Evolutionary conservation across 37 sponge, comb jelly and placozoan species (phyloP), one percentile per base, ranked within the genome.

Genomic region (Haliclona indistincta): DNA sequence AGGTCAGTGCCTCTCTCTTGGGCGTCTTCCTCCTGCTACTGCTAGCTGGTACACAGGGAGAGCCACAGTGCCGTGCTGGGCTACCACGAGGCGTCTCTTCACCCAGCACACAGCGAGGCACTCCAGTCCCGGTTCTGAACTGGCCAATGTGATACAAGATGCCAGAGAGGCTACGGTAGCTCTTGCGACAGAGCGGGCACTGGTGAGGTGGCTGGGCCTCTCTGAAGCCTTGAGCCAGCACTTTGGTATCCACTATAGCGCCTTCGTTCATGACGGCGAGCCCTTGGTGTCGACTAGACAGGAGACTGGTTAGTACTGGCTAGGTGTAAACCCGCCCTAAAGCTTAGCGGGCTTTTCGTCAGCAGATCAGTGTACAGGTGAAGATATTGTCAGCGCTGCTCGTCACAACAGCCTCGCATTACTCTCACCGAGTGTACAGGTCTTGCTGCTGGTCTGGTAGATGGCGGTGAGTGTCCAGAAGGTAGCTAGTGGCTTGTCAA

Each of bases 81-180:
- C 73, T 64, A 47, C 67, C 67, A n/a, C 69, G 60, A 20, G 81
- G 66, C 0, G 58, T 44, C 13, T 58, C 76, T 6, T 15, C 71
- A 29, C 61, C 74, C 17, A 42, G 0, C 58, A 78, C 11, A 47
- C 85, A 85, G n/a, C 85, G 66, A n/a, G 85, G 85, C 13, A 53
- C 56, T 38, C 38, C 64, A 15, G 67, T 66, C 3, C 64, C 55
- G 54, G 68, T 74, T 10, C 82, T 66, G 28, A 74, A 52, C 47
- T 78, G 77, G 8, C 83, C 85, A 34, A 89, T 43, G 64, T 93
- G 94, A 70, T 89, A 93, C 29, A 88, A 37, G 23, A 81, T 75
- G 2, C 94, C 94, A 39, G 90, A 67, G 20, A 82, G 39, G 53
- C 90, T 93, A 28, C 51, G 69, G 44, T 93, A 93, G 30, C 35